Conservation (phyloP, 2,888 invertebrate species). For the Mythimna albipuncta region DNA sequence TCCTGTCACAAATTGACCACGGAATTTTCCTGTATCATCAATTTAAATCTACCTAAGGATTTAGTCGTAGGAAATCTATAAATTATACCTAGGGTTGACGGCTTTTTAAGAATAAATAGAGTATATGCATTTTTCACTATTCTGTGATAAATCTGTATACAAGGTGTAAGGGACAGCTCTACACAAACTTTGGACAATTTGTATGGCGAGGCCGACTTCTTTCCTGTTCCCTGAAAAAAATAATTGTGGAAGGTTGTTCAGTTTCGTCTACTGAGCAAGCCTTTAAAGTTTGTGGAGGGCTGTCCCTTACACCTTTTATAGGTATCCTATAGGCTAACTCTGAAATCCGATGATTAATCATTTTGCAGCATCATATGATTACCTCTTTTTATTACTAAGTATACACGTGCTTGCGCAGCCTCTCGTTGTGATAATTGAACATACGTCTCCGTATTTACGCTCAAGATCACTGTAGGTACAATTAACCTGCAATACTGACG, state of each 20-base stretch:
- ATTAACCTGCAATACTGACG: neutral
- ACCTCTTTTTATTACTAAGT: slow-evolving; percentile 8
- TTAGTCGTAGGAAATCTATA: neutral
- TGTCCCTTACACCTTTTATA: neutral
- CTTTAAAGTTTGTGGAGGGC: no score
- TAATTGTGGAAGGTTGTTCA: no score
- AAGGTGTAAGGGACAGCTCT: neutral
- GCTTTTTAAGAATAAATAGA: no score
- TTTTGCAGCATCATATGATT: slow-evolving; percentile 28
- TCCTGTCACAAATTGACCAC: slow-evolving; percentile 23
- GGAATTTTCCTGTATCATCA: slow-evolving; percentile 6
- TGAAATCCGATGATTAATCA: slow-evolving; percentile 6
- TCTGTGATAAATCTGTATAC: neutral
- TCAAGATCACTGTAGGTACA: slow-evolving; percentile 17
- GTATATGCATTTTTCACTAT: neutral
- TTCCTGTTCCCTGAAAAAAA: no score
- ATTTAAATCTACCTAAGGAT: neutral
- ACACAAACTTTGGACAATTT: no score
- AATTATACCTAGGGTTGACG: no score
- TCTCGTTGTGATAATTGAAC: slow-evolving; percentile 40
- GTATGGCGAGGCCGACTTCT: no score
- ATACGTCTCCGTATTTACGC: slow-evolving; percentile 15
- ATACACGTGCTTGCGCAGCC: slow-evolving; percentile 9
- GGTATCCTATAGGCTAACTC: no score
- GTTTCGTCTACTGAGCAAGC: no score